Conservation (phyloP, 2,113 vertebrate genomes). For the Tamias sibiricus region DNA sequence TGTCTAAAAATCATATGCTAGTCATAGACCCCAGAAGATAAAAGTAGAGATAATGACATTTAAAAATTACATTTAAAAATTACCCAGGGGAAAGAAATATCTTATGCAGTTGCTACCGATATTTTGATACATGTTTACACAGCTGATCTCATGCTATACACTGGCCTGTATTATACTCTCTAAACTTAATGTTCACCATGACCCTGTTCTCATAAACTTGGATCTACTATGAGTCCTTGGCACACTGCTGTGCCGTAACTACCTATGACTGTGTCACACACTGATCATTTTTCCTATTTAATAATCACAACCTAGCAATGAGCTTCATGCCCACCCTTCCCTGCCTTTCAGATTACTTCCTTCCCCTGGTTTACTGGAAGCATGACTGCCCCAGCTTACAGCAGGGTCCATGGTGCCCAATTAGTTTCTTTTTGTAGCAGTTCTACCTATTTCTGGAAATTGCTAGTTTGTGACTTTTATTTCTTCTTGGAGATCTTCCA, state of each 20-base stretch:
- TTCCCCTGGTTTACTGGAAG: neutral
- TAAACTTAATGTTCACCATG: neutral
- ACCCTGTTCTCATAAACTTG: neutral
- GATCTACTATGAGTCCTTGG: neutral
- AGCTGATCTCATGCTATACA: neutral
- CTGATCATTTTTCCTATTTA: neutral
- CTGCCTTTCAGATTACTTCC: neutral
- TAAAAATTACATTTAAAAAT: neutral
- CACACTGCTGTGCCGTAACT: neutral
- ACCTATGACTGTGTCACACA: neutral
- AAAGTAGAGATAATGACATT: neutral
- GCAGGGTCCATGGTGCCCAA: neutral
- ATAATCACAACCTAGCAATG: neutral
- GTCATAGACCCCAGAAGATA: constrained; percentile 3
- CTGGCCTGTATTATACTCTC: neutral
- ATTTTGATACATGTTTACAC: neutral
- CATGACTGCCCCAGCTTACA: neutral
- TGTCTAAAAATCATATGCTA: neutral
- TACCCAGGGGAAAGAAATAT: no score
- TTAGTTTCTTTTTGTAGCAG: neutral
- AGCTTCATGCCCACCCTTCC: neutral
- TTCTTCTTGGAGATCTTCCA: neutral
- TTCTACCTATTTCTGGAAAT: neutral
- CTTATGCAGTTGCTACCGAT: neutral
- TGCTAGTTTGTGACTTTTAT: neutral